Conservation (phyloP, 2,113 vertebrate species). For the Paracanthobrama guichenoti region DNA sequence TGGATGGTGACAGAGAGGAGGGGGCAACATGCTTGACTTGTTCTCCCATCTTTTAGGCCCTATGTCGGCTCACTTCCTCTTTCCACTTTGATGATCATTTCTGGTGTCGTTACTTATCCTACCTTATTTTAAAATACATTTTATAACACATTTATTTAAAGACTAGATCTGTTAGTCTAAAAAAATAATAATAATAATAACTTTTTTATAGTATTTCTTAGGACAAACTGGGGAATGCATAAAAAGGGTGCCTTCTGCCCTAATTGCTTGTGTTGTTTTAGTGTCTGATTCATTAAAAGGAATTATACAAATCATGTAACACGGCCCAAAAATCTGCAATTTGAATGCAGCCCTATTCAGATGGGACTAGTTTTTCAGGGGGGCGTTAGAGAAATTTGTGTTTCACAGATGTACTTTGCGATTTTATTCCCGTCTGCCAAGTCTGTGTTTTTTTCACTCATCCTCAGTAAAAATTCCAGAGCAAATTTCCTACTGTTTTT, state of each 20-base stretch:
- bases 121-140: neutral
- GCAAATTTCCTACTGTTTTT: too few relatives aligned
- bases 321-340: neutral
- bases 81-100: neutral
- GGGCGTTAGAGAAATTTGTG: too few relatives aligned
- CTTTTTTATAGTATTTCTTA: neutral
- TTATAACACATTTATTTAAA: neutral
- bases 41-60: constrained; percentile 9
- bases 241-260: neutral
- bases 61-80: constrained; percentile 19
- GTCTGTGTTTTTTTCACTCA: too few relatives aligned
- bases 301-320: neutral
- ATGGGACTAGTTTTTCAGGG: too few relatives aligned
- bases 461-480: too few relatives aligned
- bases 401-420: too few relatives aligned
- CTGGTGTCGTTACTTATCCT: neutral
- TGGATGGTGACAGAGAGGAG: constrained; percentile 53
- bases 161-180: neutral
- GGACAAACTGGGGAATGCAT: neutral
- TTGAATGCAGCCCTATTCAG: neutral
- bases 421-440: too few relatives aligned
- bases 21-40: constrained; percentile 11
- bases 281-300: neutral
- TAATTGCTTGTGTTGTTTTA: neutral
- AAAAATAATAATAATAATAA: neutral